phyloP scores from a whole-genome alignment of 2,888 invertebrate species.

The Syrphus vitripennis region DNA sequence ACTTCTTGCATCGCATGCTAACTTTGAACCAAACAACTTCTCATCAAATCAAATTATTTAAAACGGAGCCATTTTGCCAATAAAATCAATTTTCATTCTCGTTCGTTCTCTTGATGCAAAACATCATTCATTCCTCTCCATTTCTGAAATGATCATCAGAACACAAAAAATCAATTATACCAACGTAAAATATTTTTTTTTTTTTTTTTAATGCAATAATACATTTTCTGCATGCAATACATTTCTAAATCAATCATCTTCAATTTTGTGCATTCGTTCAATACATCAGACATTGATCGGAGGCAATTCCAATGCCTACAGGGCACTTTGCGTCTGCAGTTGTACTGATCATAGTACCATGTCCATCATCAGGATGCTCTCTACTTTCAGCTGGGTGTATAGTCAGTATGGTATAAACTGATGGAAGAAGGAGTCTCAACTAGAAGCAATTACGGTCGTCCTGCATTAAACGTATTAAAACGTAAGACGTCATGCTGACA shows the following conservation, averaged over 20 bases:
- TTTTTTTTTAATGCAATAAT: background rate
- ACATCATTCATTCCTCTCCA: background rate
- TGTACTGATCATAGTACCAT: background rate
- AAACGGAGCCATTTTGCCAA: conserved; percentile 38
- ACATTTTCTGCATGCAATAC: conserved; percentile 22
- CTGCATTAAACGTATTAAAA: conserved; percentile 38
- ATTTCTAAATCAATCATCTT: conserved; percentile 26
- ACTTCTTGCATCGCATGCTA: conserved; percentile 25
- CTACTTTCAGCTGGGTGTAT: too few species aligned
- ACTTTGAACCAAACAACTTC: conserved; percentile 13
- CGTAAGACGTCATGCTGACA: conserved; percentile 48
- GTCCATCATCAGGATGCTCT: background rate
- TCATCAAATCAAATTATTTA: conserved; percentile 13
- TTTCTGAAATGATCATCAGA: background rate
- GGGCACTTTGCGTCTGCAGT: background rate
- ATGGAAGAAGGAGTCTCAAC: background rate
- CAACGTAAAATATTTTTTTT: too few species aligned
- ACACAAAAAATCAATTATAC: conserved; percentile 7
- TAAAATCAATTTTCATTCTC: conserved; percentile 28
- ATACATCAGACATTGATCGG: conserved; percentile 37
- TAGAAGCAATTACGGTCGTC: conserved; percentile 24
- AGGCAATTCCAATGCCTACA: background rate
- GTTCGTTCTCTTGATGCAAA: too few species aligned
- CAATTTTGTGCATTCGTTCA: conserved; percentile 22
- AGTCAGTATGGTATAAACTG: background rate